Evolutionary conservation across 2,888 invertebrate genomes (phyloP), one percentile per base, ranked within the genome.

Genomic region (Bellardia pandia): DNA sequence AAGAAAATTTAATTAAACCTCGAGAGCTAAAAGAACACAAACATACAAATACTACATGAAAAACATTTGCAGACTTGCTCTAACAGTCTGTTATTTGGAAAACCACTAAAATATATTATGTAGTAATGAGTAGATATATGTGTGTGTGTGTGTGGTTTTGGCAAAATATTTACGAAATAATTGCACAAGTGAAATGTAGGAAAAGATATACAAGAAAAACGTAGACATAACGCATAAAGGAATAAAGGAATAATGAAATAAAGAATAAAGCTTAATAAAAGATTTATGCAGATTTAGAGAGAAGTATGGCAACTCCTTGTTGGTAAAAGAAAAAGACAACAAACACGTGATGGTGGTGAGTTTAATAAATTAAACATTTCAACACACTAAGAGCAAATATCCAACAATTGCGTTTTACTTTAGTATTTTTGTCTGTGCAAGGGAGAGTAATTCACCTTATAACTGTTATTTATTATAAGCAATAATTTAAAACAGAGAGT

Each of bases 1-100:
- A 60, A 72, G 45, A 75, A 75, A 71, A 74, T 66, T 74, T 71
- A 81, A 87, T 85, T 82, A 64, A 81, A 85, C 58, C 81, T 68
- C 30, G 48, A 69, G 60, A 42, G 51, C 69, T 84, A 13, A n/a
- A 23, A 60, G 16, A 9, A 60, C 56, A 78, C 37, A 45, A 3
- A 45, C 6, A 48, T n/a, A 45, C 37, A 42, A 33, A 62, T 9
- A 8, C 23, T 51, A 11, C 8, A 4, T n/a, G 5, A 14, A 48
- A 16, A 74, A 42, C 42, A 30, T 45, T 30, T 23, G 8, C 16
- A 42, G 30, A 30, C 30, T 30, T 23, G 8, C 16, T 16, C 53
- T 11, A 9, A 13, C 11, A 42, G 7, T n/a, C 16, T 7, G 7
- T 53, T 16, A 2, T 7, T n/a, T 53, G 33, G 30, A 56, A 56